Evolutionary conservation across 2,888 invertebrate genomes (phyloP).

Genomic region (Nomada flava): DNA sequence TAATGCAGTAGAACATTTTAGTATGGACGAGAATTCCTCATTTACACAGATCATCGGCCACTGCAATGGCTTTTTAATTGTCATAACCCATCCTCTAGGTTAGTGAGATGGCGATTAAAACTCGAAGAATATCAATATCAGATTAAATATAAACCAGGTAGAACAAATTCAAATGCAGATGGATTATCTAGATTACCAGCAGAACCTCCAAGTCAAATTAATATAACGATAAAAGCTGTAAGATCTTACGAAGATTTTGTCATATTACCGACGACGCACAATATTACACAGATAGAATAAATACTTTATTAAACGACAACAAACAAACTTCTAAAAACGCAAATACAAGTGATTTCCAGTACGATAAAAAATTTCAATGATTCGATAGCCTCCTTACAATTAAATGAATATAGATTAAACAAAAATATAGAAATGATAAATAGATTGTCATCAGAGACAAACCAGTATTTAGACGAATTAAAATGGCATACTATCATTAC

Average conservation of each 20-base stretch:
- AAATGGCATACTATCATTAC: constrained; percentile 1
- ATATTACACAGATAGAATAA: constrained; percentile 33
- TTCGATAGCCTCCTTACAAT: constrained; percentile 1
- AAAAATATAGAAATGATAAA: constrained; percentile 18
- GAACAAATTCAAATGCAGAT: constrained; percentile 18
- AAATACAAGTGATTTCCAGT: constrained; percentile 33
- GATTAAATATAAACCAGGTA: constrained; percentile 20
- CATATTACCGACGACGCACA: constrained; percentile 38
- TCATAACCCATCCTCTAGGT: constrained; percentile 18
- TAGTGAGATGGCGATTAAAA: constrained; percentile 27
- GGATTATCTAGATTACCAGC: constrained; percentile 7
- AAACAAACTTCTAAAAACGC: constrained; percentile 36
- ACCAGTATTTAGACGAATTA: background rate
- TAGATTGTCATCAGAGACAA: constrained; percentile 5
- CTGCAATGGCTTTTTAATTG: constrained; percentile 13
- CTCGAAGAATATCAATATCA: constrained; percentile 19
- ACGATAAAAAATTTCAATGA: constrained; percentile 30
- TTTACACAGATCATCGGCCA: constrained; percentile 14
- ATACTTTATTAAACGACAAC: background rate
- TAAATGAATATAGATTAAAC: constrained; percentile 14
- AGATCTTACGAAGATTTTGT: constrained; percentile 16
- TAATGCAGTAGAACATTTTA: constrained; percentile 6
- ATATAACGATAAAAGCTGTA: background rate
- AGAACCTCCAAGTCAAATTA: background rate
- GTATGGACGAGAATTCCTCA: constrained; percentile 10